These are phyloP conservation scores for Eumerus sabulonum DNA, from an alignment of 2,888 invertebrate species.

Conservation along the genomic window DNA sequence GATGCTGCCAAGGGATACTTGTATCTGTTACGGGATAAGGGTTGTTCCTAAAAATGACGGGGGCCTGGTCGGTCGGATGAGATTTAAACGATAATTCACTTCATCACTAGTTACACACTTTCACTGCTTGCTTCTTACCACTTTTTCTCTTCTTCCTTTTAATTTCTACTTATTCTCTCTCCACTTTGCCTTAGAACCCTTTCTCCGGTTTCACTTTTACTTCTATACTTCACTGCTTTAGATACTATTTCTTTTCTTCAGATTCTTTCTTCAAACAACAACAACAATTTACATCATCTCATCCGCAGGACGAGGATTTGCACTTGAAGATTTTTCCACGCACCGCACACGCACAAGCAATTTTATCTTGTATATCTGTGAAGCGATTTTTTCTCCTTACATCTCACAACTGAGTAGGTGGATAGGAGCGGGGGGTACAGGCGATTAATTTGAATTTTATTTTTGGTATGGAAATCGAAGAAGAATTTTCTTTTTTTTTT, in stretches of 20 bases:
- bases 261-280: slow-evolving; percentile 12
- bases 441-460: slow-evolving; percentile 5
- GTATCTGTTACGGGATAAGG: neutral
- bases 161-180: slow-evolving; percentile 18
- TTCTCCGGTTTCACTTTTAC: slow-evolving; percentile 58
- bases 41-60: neutral
- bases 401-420: too few relatives aligned
- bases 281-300: neutral
- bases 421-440: too few relatives aligned
- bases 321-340: slow-evolving; percentile 8
- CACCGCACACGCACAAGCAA: slow-evolving; percentile 1
- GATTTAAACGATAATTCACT: slow-evolving; percentile 31
- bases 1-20: too few relatives aligned
- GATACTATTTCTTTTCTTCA: slow-evolving; percentile 33
- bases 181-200: slow-evolving; percentile 15
- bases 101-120: slow-evolving; percentile 53
- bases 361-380: too few relatives aligned
- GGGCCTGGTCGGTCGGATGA: slow-evolving; percentile 1
- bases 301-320: neutral
- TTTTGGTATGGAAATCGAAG: slow-evolving; percentile 12
- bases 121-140: slow-evolving; percentile 50
- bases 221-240: slow-evolving; percentile 45
- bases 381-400: neutral
- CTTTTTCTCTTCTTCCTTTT: slow-evolving; percentile 20
- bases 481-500: slow-evolving; percentile 26